Percentiles rank a stretch among this genome's conserved stretches.
These are phyloP conservation scores for Incurvaria masculella DNA, from an alignment of 2,888 invertebrate species.

Conservation along the genomic window DNA sequence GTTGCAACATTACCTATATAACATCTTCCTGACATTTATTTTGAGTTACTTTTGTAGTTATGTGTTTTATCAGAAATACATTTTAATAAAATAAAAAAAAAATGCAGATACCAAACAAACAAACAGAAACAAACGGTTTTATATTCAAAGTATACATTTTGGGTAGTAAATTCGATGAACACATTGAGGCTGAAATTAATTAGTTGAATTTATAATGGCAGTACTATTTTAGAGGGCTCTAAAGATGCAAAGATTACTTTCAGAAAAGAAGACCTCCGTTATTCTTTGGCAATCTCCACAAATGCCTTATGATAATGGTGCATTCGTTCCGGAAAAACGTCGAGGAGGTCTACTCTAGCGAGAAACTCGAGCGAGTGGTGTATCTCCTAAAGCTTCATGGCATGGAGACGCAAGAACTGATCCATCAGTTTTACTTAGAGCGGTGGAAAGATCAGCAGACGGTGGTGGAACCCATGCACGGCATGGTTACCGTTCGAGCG, in stretches of 20 bases:
- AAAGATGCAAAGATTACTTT: neutral
- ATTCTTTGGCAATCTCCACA: slow-evolving; percentile 89
- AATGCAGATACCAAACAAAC: no score
- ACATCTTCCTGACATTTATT: no score
- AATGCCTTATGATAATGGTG: slow-evolving; percentile 80
- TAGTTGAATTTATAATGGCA: no score
- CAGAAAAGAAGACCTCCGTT: slow-evolving; percentile 86
- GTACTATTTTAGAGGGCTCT: no score
- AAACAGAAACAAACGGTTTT: no score
- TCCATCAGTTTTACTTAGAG: slow-evolving; percentile 74
- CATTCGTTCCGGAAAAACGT: slow-evolving; percentile 82
- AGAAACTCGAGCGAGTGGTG: slow-evolving; percentile 65
- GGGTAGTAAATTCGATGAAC: no score
- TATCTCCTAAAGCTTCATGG: slow-evolving; percentile 75
- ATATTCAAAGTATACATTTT: no score
- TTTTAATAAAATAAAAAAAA: no score
- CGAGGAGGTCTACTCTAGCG: slow-evolving; percentile 52
- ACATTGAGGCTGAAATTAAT: no score
- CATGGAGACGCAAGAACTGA: slow-evolving; percentile 82
- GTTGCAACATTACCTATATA: no score
- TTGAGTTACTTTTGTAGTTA: no score
- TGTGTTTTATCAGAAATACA: no score
- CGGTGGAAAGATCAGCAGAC: slow-evolving; percentile 65
- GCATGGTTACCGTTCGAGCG: slow-evolving; percentile 75
- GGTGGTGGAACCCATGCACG: slow-evolving; percentile 60